A percentile compares a stretch with the other conserved stretches of the same genome.
These are phyloP conservation scores for Anguilla marmorata DNA, from an alignment of 2,797 vertebrate genomes.

Conservation along the genomic window DNA sequence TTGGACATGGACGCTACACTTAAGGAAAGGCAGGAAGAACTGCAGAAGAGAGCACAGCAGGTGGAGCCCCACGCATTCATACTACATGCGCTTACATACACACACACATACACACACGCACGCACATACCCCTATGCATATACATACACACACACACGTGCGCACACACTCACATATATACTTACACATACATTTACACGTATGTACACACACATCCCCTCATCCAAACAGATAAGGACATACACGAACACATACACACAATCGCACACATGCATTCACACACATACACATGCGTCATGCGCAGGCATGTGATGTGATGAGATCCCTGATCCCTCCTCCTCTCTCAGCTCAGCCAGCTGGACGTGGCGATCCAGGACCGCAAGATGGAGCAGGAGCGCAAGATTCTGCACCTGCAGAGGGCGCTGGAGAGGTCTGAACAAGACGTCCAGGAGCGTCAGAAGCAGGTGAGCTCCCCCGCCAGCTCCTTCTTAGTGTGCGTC, in stretches of 20 bases:
- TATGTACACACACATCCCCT: not conserved
- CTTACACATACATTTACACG: not conserved
- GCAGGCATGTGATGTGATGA: not conserved
- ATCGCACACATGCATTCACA: not conserved
- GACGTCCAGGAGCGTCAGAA: slow-evolving; percentile 74
- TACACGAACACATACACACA: not conserved
- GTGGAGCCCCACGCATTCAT: slow-evolving; percentile 60
- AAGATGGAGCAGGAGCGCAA: slow-evolving; percentile 88
- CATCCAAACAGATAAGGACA: not conserved
- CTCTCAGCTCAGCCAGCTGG: slow-evolving; percentile 84
- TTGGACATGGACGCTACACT: slow-evolving; percentile 84
- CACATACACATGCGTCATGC: not conserved
- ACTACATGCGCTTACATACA: not conserved
- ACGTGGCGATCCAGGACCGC: slow-evolving; percentile 84
- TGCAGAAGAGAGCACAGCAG: slow-evolving; percentile 91
- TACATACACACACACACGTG: slow-evolving; percentile 1
- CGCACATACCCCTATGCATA: not conserved
- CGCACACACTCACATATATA: not conserved
- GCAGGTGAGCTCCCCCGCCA: slow-evolving; percentile 69
- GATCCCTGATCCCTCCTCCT: not conserved
- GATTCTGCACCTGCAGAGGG: slow-evolving; percentile 80
- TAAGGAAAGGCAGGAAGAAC: slow-evolving; percentile 91
- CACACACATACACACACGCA: slow-evolving; percentile 20
- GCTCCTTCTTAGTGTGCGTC: not conserved
- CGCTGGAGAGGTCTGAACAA: slow-evolving; percentile 76